phyloP scores from a whole-genome alignment of 2,888 invertebrate genomes.

The Yponomeuta cagnagella region DNA sequence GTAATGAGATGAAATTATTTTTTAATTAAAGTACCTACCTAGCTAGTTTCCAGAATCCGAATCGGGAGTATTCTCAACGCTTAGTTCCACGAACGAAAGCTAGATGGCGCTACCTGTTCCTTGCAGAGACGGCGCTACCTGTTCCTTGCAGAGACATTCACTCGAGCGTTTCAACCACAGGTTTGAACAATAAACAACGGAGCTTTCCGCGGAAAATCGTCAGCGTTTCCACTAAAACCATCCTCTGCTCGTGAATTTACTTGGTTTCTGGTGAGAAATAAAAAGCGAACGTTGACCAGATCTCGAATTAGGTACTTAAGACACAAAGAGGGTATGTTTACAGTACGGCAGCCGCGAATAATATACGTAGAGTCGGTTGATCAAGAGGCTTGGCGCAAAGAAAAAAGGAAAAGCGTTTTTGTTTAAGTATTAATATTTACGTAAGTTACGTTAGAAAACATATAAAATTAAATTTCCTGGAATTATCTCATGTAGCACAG shows the following conservation, averaged over 20 bases:
- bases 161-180: not conserved
- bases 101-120: constrained; percentile 14
- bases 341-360: constrained; percentile 59
- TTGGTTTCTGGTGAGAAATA: constrained; percentile 29
- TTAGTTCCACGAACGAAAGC: constrained; percentile 3
- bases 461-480: no score
- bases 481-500: no score
- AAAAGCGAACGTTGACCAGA: constrained; percentile 74
- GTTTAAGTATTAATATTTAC: not conserved
- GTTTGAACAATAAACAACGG: not conserved
- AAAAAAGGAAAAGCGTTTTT: constrained; percentile 21
- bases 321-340: constrained; percentile 74
- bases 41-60: not conserved
- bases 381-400: constrained; percentile 28
- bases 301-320: constrained; percentile 62
- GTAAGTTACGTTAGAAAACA: no score
- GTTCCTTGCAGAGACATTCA: not conserved
- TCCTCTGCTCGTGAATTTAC: not conserved
- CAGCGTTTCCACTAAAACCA: not conserved
- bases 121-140: constrained; percentile 6
- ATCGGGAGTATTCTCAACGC: not conserved
- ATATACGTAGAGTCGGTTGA: constrained; percentile 54
- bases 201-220: not conserved
- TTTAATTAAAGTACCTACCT: no score
- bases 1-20: no score